Conservation (phyloP, 1,140 invertebrate genomes). For the Centruroides vittatus region DNA sequence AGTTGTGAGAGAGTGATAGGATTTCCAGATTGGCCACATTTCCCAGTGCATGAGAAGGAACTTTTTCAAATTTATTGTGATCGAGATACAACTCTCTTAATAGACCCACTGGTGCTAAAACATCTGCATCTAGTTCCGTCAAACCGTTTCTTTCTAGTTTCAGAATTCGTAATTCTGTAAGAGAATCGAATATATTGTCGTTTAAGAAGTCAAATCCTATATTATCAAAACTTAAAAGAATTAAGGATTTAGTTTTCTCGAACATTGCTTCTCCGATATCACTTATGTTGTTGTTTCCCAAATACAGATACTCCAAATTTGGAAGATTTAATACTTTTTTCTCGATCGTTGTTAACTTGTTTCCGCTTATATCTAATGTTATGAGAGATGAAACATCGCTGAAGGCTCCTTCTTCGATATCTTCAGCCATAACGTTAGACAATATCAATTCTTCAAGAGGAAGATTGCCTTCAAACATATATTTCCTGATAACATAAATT, state of each 20-base stretch:
- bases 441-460: constrained; percentile 42
- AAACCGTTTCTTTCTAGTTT: constrained; percentile 53
- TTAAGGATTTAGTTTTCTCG: constrained; percentile 19
- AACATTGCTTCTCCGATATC: not conserved
- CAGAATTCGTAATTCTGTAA: constrained; percentile 50
- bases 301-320: constrained; percentile 33
- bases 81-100: constrained; percentile 58
- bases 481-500: constrained; percentile 22
- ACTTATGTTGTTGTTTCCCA: constrained; percentile 58
- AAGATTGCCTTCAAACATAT: constrained; percentile 43
- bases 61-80: constrained; percentile 50
- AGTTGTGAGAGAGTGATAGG: constrained; percentile 24
- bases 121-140: constrained; percentile 37
- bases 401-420: constrained; percentile 48
- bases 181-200: not conserved
- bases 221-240: not conserved
- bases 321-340: constrained; percentile 15
- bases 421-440: constrained; percentile 42
- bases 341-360: constrained; percentile 39
- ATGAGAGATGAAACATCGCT: constrained; percentile 45
- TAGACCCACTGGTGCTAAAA: constrained; percentile 35
- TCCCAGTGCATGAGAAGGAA: constrained; percentile 59
- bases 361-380: constrained; percentile 53
- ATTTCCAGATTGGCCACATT: constrained; percentile 52
- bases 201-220: not conserved